phyloP scores from a whole-genome alignment of 2,113 vertebrate species.

The Pogonocichla stellata region DNA sequence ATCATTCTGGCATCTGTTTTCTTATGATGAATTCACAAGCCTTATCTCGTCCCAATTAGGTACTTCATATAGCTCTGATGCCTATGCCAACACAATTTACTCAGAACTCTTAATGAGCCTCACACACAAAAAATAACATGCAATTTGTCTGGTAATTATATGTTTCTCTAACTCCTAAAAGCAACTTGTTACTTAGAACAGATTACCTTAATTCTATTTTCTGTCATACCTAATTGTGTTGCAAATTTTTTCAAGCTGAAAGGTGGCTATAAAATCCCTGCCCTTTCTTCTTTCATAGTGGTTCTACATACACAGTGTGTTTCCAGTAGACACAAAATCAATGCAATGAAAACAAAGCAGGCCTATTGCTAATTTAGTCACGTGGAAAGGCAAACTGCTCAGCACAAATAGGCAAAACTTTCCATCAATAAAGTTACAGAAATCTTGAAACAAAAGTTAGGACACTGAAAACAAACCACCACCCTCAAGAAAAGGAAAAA shows the following conservation, averaged over 20 bases:
- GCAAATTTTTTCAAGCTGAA: constrained; percentile 19
- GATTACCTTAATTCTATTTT: constrained; percentile 76
- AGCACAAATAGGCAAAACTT: neutral
- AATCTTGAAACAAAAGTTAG: neutral
- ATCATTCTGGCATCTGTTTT: neutral
- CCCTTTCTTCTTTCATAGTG: constrained; percentile 23
- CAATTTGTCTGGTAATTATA: constrained; percentile 73
- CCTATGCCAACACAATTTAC: constrained; percentile 67
- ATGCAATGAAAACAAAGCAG: constrained; percentile 1
- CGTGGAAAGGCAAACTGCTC: neutral
- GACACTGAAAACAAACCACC: neutral
- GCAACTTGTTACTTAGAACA: constrained; percentile 71
- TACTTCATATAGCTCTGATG: constrained; percentile 51
- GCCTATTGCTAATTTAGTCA: neutral
- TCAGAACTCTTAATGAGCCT: constrained; percentile 71
- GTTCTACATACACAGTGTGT: neutral
- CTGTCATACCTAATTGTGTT: constrained; percentile 45
- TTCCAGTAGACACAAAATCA: constrained; percentile 9
- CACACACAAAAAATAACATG: constrained; percentile 68
- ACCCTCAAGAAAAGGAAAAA: neutral
- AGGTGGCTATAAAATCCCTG: constrained; percentile 16
- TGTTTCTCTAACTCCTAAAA: constrained; percentile 72
- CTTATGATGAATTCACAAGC: constrained; percentile 19
- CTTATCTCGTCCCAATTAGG: constrained; percentile 57
- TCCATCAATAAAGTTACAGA: neutral